Evolutionary conservation across 2,888 invertebrate genomes (phyloP).

Genomic region (Timema cristinae): DNA sequence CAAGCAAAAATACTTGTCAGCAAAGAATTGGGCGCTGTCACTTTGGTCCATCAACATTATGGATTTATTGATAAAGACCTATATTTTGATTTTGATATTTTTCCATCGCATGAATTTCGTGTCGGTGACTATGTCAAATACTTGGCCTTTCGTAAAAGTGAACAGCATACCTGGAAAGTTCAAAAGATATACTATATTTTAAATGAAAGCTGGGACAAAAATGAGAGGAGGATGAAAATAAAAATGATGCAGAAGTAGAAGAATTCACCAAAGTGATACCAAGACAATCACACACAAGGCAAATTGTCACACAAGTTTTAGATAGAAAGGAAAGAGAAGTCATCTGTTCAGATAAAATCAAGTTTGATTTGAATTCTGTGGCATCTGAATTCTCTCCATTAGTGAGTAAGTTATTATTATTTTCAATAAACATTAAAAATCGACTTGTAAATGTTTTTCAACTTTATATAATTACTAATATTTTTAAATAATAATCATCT

Average conservation of each 20-base stretch:
- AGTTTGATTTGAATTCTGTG: constrained; percentile 58
- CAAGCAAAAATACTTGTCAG: constrained; percentile 7
- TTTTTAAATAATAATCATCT: no score
- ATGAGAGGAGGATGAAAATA: neutral
- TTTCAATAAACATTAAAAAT: neutral
- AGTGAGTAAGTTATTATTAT: constrained; percentile 17
- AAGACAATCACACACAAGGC: no score
- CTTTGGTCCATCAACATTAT: constrained; percentile 49
- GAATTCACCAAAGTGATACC: constrained; percentile 20
- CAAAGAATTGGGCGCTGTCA: constrained; percentile 55
- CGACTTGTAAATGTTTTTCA: no score
- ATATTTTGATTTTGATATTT: constrained; percentile 49
- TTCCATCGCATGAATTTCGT: constrained; percentile 44
- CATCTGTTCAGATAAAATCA: constrained; percentile 52
- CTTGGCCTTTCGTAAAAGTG: constrained; percentile 49
- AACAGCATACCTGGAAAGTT: constrained; percentile 49
- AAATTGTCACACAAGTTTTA: constrained; percentile 38
- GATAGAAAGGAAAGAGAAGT: constrained; percentile 44
- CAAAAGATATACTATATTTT: constrained; percentile 55
- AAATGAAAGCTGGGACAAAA: constrained; percentile 50
- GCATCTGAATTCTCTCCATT: constrained; percentile 51
- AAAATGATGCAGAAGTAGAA: constrained; percentile 42
- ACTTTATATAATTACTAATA: no score
- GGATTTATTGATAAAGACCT: constrained; percentile 59
- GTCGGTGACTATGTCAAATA: constrained; percentile 56